Conservation (phyloP, 64 coral and sea anemone genomes). For the Pocillopora damicornis region DNA sequence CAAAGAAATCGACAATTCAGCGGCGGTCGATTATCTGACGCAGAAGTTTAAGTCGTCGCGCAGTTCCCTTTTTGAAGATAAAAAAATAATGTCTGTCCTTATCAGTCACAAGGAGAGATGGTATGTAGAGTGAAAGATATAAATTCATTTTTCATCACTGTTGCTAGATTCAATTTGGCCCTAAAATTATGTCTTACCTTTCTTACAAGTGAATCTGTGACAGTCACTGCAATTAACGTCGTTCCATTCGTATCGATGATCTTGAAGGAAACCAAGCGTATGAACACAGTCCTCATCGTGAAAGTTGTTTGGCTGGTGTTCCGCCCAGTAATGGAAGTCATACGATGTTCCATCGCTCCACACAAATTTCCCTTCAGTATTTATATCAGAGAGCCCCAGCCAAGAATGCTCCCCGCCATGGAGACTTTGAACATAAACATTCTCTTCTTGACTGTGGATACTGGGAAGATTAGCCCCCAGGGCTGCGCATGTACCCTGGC, state of each 20-base stretch:
- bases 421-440: constrained; percentile 50
- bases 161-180: no score
- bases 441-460: constrained; percentile 30
- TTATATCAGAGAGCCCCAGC: constrained; percentile 35
- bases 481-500: neutral
- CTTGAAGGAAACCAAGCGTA: constrained; percentile 10
- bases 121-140: no score
- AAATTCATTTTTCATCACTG: no score
- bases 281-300: constrained; percentile 32
- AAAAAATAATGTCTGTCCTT: no score
- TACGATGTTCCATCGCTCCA: constrained; percentile 10
- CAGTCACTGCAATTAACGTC: constrained; percentile 36
- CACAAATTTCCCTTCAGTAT: constrained; percentile 26
- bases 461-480: constrained; percentile 32
- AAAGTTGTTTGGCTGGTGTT: neutral
- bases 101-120: no score
- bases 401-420: constrained; percentile 21
- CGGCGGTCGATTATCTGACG: no score
- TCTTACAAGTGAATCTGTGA: constrained; percentile 48
- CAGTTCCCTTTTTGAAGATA: no score
- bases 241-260: constrained; percentile 32
- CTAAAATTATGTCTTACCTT: constrained; percentile 10
- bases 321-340: constrained; percentile 46
- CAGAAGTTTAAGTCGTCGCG: no score
- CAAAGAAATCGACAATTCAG: no score